Base-by-base conservation (phyloP, 2,888 invertebrate species). In the Oscheius myriophilus region DNA sequence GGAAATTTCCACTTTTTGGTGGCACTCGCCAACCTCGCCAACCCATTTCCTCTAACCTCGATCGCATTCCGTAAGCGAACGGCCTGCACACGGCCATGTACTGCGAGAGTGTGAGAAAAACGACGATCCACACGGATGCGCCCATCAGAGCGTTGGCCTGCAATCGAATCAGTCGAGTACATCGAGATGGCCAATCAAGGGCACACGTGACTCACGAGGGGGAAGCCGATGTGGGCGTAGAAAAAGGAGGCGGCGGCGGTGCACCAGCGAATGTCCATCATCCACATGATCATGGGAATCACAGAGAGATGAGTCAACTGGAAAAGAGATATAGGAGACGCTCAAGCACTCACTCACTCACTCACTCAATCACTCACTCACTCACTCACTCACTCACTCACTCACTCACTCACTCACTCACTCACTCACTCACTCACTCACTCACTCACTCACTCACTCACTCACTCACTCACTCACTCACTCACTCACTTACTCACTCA, bases 61-160 rank as follows among this genome's bases (percentile, higher is more conserved):
- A 76, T 16, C 73, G 54, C 39, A 73, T 46, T 16, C 84, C 82
- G 65, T 82, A 83, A 23, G 82, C 76, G 54, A 86, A 86, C 3
- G 86, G 86, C 49, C 73, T 68, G 74, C 88, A 89, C 14, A 89
- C 88, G 7, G 89, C 89, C 73, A 89, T 87, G 81, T 88, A 89
- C 42, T 89, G 86, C 72, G 88, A 88, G 21, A 89, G 86, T 1
- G 89, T 89, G 23, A 89, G 87, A 69, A 88, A 89, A 7, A 89
- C 88, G 12, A 89, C 89, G 67, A 89, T 87, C 86, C 89, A 89
- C n/a, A 89, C 89, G 59, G 87, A 87, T 42, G 88, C 86, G 6
- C 88, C 89, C 88, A 89, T 89, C 79, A 89, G 87, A 3, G 87
- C 87, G 77, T 89, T 89, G 23, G 88, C 87, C 84, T 57, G 57